Evolutionary conservation across 2,797 vertebrate species (phyloP), one percentile per base, ranked within the genome.

Genomic region (Rachycentron canadum): DNA sequence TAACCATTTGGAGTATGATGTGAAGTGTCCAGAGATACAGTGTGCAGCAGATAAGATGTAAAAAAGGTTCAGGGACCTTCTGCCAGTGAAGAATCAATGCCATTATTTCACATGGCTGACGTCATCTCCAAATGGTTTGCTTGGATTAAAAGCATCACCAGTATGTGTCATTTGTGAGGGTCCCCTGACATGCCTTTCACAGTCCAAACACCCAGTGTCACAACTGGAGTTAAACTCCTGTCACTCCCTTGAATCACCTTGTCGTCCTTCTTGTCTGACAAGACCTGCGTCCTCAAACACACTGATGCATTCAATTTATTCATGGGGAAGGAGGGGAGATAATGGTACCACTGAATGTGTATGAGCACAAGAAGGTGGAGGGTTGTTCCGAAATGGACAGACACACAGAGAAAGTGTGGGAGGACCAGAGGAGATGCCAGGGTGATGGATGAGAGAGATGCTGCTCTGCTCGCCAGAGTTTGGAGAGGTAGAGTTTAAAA

Each of bases 291-390:
- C 90, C 90, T 91, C 89, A 89, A 83, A 89, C 82, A 93, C 86
- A 88, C 81, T 78, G 87, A 92, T 89, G 91, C 90, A 79, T 91
- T 93, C 87, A 89, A 93, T 94, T 94, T 94, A 93, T 93, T 94
- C 91, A 94, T 88, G 78, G 90, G 52, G 79, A 81, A 81, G 66
- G 70, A 76, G 74, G 63, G 65, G 58, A 87, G 84, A 71, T 80
- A 88, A 93, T 91, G 59, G 73, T 47, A 23, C 79, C 81, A 78
- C 85, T 89, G 90, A 88, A 93, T 91, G 93, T 85, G 82, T 86
- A 81, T 88, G 92, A 93, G 91, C 87, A 38, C 38, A 66, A 81
- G 81, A 82, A 81, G 85, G 82, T 69, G 80, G 69, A 74, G 61
- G 78, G 65, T 82, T 56, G 82, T 66, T 86, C 63, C 43, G 59